A percentile compares a stretch with the other conserved stretches of the same genome.
Conservation (phyloP, 2,888 invertebrate genomes). For the Adelphocoris suturalis region DNA sequence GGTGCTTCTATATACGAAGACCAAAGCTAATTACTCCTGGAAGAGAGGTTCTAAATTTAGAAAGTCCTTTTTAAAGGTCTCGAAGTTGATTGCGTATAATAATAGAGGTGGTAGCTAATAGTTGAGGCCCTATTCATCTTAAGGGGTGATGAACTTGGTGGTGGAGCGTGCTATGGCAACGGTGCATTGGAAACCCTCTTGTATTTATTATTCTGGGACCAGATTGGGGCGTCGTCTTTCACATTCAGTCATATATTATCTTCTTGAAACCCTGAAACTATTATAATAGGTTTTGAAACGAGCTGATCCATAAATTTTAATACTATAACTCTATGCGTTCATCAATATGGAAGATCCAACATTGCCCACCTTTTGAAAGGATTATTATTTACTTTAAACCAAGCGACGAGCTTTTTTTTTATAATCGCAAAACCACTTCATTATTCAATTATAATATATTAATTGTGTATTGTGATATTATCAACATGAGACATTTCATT, state of each 20-base stretch:
- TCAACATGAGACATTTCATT: neutral
- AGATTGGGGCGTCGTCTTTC: neutral
- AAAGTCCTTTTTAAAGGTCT: slow-evolving; percentile 30
- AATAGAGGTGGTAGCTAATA: slow-evolving; percentile 29
- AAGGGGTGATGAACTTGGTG: slow-evolving; percentile 8
- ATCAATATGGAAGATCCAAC: neutral
- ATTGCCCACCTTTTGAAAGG: too few relatives aligned
- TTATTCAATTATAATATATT: neutral
- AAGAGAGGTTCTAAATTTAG: slow-evolving; percentile 25
- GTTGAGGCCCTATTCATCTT: slow-evolving; percentile 11
- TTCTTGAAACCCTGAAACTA: neutral
- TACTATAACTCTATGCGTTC: neutral
- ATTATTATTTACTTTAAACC: neutral
- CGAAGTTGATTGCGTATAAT: slow-evolving; percentile 13
- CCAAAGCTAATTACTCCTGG: slow-evolving; percentile 11
- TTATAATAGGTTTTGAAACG: neutral
- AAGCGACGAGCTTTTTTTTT: neutral
- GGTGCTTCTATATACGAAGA: neutral
- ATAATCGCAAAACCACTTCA: neutral
- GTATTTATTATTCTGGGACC: neutral
- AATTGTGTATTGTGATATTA: neutral
- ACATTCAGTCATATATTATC: neutral
- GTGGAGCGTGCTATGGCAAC: neutral
- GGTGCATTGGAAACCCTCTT: neutral
- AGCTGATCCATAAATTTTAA: neutral